These are phyloP conservation scores for Sphinx pinastri DNA, from an alignment of 2,888 invertebrate genomes.

Conservation along the genomic window DNA sequence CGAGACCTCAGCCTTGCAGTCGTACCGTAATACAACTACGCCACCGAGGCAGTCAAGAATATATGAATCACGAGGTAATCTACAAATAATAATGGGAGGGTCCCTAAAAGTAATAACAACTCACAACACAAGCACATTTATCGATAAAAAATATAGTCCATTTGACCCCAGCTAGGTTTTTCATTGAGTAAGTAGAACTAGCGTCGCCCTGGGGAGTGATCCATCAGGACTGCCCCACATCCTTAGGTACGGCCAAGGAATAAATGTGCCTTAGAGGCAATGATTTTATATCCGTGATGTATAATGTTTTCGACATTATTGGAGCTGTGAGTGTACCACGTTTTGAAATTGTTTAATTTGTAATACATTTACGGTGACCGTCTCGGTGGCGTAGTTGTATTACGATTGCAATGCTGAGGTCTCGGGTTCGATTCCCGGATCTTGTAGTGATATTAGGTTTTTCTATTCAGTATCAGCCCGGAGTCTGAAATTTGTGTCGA, in stretches of 20 bases:
- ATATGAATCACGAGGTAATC: too few relatives aligned
- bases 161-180: conserved; percentile 45
- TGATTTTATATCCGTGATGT: conserved; percentile 44
- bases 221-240: conserved; percentile 51
- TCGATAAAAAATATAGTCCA: conserved; percentile 38
- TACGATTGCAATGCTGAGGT: too few relatives aligned
- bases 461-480: too few relatives aligned
- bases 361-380: too few relatives aligned
- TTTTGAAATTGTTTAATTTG: background rate
- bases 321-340: background rate
- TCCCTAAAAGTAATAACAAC: conserved; percentile 20
- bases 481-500: too few relatives aligned
- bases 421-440: too few relatives aligned
- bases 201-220: conserved; percentile 58
- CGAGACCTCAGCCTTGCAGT: too few relatives aligned
- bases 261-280: conserved; percentile 43
- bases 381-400: too few relatives aligned
- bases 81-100: too few relatives aligned
- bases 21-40: too few relatives aligned
- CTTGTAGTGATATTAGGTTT: too few relatives aligned
- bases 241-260: conserved; percentile 30
- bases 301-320: conserved; percentile 32
- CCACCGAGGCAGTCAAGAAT: too few relatives aligned
- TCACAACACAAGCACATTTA: conserved; percentile 23
- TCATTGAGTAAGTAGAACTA: conserved; percentile 50